Evolutionary conservation across 2,888 invertebrate species (phyloP).

Genomic region (Andrena hattorfiana): DNA sequence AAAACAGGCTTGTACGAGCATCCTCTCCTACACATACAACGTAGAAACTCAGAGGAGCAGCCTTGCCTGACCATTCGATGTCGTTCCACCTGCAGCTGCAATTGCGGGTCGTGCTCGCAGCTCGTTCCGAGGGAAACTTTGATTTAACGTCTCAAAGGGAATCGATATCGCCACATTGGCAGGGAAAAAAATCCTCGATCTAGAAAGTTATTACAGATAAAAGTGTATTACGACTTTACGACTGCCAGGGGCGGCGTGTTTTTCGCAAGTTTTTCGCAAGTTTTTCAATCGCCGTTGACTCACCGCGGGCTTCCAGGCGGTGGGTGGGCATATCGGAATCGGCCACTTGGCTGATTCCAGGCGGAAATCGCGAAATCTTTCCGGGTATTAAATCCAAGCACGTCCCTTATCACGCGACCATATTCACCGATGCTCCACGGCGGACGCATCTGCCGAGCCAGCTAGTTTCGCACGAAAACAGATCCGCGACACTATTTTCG

Average conservation of each 20-base stretch:
- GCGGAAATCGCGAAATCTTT: slow-evolving; percentile 64
- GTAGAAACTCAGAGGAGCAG: too few species aligned
- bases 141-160: background rate
- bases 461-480: slow-evolving; percentile 72
- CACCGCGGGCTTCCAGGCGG: background rate
- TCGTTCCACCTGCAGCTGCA: too few species aligned
- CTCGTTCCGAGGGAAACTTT: background rate
- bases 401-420: slow-evolving; percentile 71
- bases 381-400: slow-evolving; percentile 71
- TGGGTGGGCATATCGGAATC: slow-evolving; percentile 37
- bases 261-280: background rate
- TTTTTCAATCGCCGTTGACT: slow-evolving; percentile 11
- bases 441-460: slow-evolving; percentile 69
- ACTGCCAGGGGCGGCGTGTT: slow-evolving; percentile 11
- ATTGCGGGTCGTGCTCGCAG: background rate
- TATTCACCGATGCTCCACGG: slow-evolving; percentile 58
- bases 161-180: background rate
- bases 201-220: slow-evolving; percentile 4
- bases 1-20: too few species aligned
- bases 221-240: slow-evolving; percentile 18
- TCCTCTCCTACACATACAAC: too few species aligned
- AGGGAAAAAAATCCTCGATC: slow-evolving; percentile 4
- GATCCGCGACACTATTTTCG: slow-evolving; percentile 65
- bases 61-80: too few species aligned
- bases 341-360: slow-evolving; percentile 63